Conservation (phyloP, 1,140 invertebrate species). For the Nephila pilipes region DNA sequence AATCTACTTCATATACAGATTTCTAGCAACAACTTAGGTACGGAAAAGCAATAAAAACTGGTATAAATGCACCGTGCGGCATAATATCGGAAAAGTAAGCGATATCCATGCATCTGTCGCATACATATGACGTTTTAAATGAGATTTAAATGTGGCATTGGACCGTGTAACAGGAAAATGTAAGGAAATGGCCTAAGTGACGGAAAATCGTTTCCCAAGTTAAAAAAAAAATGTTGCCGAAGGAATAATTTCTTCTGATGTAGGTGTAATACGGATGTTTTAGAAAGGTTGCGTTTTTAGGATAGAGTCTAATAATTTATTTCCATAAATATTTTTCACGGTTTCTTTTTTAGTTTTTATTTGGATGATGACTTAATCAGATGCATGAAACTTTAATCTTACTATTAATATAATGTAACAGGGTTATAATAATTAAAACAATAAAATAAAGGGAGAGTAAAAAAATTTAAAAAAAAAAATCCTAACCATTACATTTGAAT, state of each 20-base stretch:
- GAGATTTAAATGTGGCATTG: conserved; percentile 38
- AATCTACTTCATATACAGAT: conserved; percentile 37
- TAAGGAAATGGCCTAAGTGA: conserved; percentile 14
- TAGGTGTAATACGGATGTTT: neutral
- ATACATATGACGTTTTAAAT: conserved; percentile 51
- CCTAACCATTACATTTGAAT: too few species aligned
- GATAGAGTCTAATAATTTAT: neutral
- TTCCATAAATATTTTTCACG: too few species aligned
- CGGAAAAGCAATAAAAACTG: conserved; percentile 4
- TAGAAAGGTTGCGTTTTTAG: neutral
- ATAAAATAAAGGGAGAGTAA: too few species aligned
- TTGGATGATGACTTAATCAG: too few species aligned
- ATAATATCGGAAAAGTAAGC: neutral
- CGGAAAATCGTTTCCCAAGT: conserved; percentile 1
- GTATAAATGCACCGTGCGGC: conserved; percentile 22
- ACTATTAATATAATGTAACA: too few species aligned
- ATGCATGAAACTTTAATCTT: too few species aligned
- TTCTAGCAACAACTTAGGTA: neutral
- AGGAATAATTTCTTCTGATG: conserved; percentile 25
- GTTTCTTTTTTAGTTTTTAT: too few species aligned
- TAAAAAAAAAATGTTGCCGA: neutral
- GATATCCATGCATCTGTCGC: neutral
- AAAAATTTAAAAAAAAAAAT: too few species aligned
- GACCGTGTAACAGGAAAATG: conserved; percentile 35
- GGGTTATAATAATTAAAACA: too few species aligned